Evolutionary conservation across 2,888 invertebrate species (phyloP).

Genomic region (Polyommatus iphigenia): DNA sequence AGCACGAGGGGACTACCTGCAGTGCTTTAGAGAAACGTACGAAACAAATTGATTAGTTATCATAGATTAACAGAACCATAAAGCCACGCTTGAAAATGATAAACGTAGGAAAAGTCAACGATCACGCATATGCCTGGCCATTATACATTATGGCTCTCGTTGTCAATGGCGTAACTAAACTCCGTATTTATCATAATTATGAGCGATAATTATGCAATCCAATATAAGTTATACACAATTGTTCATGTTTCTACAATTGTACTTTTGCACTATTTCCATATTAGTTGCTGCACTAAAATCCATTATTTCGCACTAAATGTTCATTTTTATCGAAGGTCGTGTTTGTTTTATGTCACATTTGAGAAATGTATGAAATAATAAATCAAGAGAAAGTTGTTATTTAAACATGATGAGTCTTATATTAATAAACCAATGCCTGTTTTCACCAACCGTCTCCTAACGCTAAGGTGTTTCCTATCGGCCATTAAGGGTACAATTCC

Average conservation of each 20-base stretch:
- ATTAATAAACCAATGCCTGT: too few relatives aligned
- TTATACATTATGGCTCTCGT: slow-evolving; percentile 1
- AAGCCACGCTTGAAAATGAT: neutral
- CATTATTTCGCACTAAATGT: neutral
- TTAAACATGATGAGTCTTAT: too few relatives aligned
- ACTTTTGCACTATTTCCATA: slow-evolving; percentile 18
- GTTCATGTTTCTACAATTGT: slow-evolving; percentile 25
- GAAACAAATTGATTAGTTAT: neutral
- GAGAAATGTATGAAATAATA: neutral
- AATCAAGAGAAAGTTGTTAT: too few relatives aligned
- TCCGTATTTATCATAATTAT: slow-evolving; percentile 46
- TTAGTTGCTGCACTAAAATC: slow-evolving; percentile 9
- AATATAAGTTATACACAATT: slow-evolving; percentile 35
- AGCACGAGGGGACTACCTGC: too few relatives aligned
- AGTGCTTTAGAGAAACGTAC: neutral
- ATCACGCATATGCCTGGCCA: neutral
- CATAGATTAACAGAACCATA: neutral
- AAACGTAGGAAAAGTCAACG: slow-evolving; percentile 4
- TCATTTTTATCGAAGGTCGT: neutral
- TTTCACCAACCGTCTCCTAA: too few relatives aligned
- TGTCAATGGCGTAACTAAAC: slow-evolving; percentile 47
- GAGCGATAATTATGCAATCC: slow-evolving; percentile 37
- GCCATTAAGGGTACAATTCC: too few relatives aligned
- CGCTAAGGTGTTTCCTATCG: too few relatives aligned
- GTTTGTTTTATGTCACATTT: neutral